These are phyloP conservation scores for Cavia aperea DNA, from an alignment of 2,113 vertebrate species.

Conservation along the genomic window DNA sequence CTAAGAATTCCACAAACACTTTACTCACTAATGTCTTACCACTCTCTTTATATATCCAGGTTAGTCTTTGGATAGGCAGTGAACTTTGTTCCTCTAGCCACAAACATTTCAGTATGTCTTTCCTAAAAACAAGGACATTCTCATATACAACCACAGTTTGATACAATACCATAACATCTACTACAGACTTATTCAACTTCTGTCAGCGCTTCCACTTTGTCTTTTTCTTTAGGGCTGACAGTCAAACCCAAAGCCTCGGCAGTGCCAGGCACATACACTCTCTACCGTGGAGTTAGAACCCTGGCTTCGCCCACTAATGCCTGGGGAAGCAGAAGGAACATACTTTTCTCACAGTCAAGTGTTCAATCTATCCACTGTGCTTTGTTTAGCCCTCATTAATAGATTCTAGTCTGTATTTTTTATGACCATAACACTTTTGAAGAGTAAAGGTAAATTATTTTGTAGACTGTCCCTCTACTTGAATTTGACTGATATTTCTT, in stretches of 20 bases:
- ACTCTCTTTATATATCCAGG: background rate
- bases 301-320: background rate
- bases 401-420: background rate
- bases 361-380: background rate
- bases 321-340: background rate
- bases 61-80: background rate
- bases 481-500: background rate
- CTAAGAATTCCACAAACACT: background rate
- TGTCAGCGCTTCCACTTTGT: background rate
- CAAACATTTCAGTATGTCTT: background rate
- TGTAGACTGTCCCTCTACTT: background rate
- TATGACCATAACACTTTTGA: background rate
- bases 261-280: background rate
- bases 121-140: background rate
- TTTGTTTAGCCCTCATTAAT: background rate
- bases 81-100: background rate
- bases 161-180: background rate
- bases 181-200: background rate
- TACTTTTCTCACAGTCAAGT: background rate
- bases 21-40: background rate
- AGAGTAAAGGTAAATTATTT: background rate
- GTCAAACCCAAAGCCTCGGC: background rate
- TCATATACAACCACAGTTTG: background rate
- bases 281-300: background rate
- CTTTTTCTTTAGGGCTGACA: background rate